Base-by-base conservation (phyloP, 2,113 vertebrate genomes). In the Paraplagusia blochii region DNA sequence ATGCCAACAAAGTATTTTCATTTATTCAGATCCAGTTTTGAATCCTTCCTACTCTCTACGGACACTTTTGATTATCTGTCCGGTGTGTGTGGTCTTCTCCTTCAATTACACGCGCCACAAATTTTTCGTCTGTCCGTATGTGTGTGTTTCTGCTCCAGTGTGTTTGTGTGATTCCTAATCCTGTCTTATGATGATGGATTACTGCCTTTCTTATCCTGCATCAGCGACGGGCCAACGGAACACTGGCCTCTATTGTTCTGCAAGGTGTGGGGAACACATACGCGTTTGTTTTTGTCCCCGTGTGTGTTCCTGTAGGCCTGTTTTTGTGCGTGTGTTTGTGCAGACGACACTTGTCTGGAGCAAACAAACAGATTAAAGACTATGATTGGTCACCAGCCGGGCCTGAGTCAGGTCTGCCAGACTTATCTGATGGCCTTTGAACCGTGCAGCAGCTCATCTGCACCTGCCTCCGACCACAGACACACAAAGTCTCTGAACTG, bases 151-250 rank as follows among this genome's bases (percentile, higher is more conserved):
- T n/a, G 34, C 6, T 22, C 54, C 58, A 48, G 35, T 33, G 56
- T 47, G 50, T 64, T 51, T 73, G 63, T 66, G 69, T 71, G 38
- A 58, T 62, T 76, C 49, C 48, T 35, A 33, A 51, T 66, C 46
- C 57, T 46, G 81, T 80, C 67, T 78, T 72, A 72, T 76, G 78
- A 78, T 83, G 84, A 77, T 78, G 83, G 84, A 83, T 87, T 88
- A 86, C 54, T 18, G 64, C 52, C 69, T 72, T 50, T 72, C 77
- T 88, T 83, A 86, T 88, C 79, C 86, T 67, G 58, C 69, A 78
- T 84, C 79, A 67, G 72, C 73, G 66, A 62, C 60, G 69, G 75
- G 74, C 77, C 75, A 81, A 4, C 63, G 69, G 57, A 84, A 86
- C 80, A 81, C 58, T 66, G 17, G 68, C 74, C 50, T 66, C 73